Conservation (phyloP, 1,140 invertebrate species). For the Psix sp. region DNA sequence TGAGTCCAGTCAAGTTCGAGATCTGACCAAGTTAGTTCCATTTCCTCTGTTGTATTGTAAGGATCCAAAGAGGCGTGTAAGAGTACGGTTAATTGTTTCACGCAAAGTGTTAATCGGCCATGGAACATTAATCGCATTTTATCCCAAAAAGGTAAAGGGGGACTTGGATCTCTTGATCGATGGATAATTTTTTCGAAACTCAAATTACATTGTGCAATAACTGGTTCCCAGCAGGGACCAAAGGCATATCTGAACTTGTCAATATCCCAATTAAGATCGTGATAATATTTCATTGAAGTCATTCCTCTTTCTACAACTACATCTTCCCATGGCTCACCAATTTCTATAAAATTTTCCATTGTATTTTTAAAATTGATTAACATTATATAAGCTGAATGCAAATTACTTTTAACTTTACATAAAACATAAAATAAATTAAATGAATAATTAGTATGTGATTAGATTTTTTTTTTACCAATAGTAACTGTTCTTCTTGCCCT, state of each 20-base stretch:
- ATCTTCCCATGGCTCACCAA: slow-evolving; percentile 86
- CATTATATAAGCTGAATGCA: too few species aligned
- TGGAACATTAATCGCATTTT: slow-evolving; percentile 95
- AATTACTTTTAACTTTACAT: background rate
- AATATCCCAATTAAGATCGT: slow-evolving; percentile 97
- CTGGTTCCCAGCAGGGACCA: slow-evolving; percentile 99
- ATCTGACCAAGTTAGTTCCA: slow-evolving; percentile 97
- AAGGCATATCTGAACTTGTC: slow-evolving; percentile 93
- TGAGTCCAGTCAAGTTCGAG: slow-evolving; percentile 97
- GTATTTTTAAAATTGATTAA: background rate
- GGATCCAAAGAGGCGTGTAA: slow-evolving; percentile 97
- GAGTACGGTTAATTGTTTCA: slow-evolving; percentile 90
- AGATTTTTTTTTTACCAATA: slow-evolving; percentile 68
- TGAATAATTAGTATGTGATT: background rate
- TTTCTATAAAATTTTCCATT: slow-evolving; percentile 69
- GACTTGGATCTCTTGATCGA: slow-evolving; percentile 94
- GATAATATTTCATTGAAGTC: slow-evolving; percentile 97
- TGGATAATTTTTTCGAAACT: slow-evolving; percentile 91
- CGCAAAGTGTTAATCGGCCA: slow-evolving; percentile 91
- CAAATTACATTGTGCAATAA: slow-evolving; percentile 95
- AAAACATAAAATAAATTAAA: background rate
- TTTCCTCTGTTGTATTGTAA: slow-evolving; percentile 98
- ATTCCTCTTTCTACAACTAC: slow-evolving; percentile 89
- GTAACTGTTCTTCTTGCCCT: slow-evolving; percentile 85
- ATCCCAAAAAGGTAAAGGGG: slow-evolving; percentile 97